Evolutionary conservation across 2,113 vertebrate species (phyloP), one percentile per base, ranked within the genome.

Genomic region (Aptenodytes forsteri): DNA sequence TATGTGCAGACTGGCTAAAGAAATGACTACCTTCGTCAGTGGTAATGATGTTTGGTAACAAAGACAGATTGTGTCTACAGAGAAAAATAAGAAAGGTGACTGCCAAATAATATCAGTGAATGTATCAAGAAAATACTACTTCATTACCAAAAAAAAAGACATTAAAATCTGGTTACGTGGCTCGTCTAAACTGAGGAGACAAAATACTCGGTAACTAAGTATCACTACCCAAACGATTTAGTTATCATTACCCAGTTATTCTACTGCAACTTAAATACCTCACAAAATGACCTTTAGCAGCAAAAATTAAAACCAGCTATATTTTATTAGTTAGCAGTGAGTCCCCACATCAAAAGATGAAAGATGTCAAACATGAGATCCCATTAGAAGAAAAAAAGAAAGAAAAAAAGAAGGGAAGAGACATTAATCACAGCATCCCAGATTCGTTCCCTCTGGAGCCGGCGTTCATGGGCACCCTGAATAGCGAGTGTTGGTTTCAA

Each of bases 81-180:
- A 65, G 83, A 55, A 93, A 91, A 86, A 73, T 67, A 69, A n/a
- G 67, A 87, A 77, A 90, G 16, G 27, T 59, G 30, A 27, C 44
- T 89, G 69, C 52, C 67, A 90, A 90, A 77, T 13, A 76, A 2
- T 70, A 73, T 25, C 77, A 64, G 36, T 42, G 46, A 87, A 71
- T 47, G 26, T 66, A 75, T 42, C 1, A 30, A 61, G 47, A 86
- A 94, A 89, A 89, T 23, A 38, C 4, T 76, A 4, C 66, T 89
- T 80, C 7, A 4, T 44, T 66, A 34, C 12, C 0, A 69, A 91
- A 62, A 70, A 42, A 54, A 78, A 36, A 4, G 9, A 55, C 20
- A 58, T 20, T 71, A 79, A 90, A 85, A 83, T 64, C 27, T 75
- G 38, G 4, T 64, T 76, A 64, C 0, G 0, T 76, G 82, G 18